A percentile compares a stretch with the other conserved stretches of the same genome.
phyloP scores from a whole-genome alignment of 2,113 vertebrate genomes.

The Patagioenas fasciata region DNA sequence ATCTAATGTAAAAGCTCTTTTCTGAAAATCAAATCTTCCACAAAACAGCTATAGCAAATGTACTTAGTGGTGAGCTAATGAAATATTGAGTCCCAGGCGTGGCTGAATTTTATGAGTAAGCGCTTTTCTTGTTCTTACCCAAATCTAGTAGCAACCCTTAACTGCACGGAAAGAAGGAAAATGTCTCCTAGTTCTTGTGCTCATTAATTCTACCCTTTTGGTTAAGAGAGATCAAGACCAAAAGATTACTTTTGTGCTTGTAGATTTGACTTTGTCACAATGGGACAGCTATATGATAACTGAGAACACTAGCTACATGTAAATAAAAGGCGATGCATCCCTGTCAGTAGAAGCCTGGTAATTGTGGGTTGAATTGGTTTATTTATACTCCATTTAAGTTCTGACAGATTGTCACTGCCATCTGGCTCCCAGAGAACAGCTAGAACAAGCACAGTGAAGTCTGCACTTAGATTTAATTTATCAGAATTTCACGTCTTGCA shows the following conservation, averaged over 20 bases:
- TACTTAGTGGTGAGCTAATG: not conserved
- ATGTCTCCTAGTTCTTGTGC: not conserved
- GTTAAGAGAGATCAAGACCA: not conserved
- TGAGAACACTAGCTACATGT: not conserved
- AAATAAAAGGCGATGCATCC: not conserved
- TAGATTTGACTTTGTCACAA: not conserved
- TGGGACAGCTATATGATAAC: not conserved
- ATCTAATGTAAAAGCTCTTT: not conserved
- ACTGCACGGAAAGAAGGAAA: not conserved
- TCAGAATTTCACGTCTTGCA: not conserved
- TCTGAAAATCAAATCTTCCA: not conserved
- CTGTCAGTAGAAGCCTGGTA: slow-evolving; percentile 13
- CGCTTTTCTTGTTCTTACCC: not conserved
- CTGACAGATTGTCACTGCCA: slow-evolving; percentile 38
- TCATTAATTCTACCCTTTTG: not conserved
- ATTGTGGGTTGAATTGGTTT: slow-evolving; percentile 41
- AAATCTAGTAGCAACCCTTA: not conserved
- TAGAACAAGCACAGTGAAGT: slow-evolving; percentile 36
- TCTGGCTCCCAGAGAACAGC: slow-evolving; percentile 35
- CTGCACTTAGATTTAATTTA: not conserved
- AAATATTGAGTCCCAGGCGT: not conserved
- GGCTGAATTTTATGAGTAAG: slow-evolving; percentile 9
- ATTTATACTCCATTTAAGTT: slow-evolving; percentile 37
- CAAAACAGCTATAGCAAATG: not conserved
- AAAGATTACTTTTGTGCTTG: not conserved